These are phyloP conservation scores for Stigmatopora nigra DNA, from an alignment of 2,113 vertebrate species.

Conservation along the genomic window DNA sequence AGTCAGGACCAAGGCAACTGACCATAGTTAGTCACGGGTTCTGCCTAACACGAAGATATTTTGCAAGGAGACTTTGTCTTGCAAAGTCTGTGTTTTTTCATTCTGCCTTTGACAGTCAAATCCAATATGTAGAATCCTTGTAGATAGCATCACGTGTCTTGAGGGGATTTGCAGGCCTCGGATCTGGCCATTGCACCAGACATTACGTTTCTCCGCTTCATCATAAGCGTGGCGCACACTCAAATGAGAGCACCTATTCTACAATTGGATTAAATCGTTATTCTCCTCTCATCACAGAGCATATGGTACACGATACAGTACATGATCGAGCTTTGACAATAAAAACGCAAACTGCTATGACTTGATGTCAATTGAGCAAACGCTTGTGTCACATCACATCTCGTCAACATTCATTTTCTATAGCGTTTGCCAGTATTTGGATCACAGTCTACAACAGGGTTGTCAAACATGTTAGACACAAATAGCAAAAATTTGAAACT, in stretches of 20 bases:
- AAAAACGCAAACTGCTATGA: neutral
- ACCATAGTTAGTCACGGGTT: conserved; percentile 36
- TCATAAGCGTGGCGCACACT: neutral
- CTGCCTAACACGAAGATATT: neutral
- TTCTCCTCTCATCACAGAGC: conserved; percentile 8
- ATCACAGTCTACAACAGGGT: neutral
- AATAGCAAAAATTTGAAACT: no score
- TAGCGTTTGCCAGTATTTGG: neutral
- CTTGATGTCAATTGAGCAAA: neutral
- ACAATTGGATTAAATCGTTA: conserved; percentile 21
- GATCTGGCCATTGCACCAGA: conserved; percentile 10
- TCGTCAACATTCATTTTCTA: neutral
- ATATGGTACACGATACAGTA: conserved; percentile 14
- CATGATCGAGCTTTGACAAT: neutral
- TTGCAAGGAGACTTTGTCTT: neutral
- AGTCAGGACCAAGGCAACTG: conserved; percentile 33
- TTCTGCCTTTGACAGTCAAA: conserved; percentile 16
- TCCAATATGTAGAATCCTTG: conserved; percentile 13
- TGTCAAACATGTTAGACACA: no score
- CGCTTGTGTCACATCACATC: neutral
- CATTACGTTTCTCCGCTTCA: neutral
- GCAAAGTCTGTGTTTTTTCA: neutral
- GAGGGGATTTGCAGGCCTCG: conserved; percentile 3
- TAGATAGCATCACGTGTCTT: conserved; percentile 10
- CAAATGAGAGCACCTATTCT: neutral